A percentile compares a stretch with the other conserved stretches of the same genome.
These are phyloP conservation scores for Ridgeia piscesae DNA, from an alignment of 1,140 invertebrate genomes.

Conservation along the genomic window DNA sequence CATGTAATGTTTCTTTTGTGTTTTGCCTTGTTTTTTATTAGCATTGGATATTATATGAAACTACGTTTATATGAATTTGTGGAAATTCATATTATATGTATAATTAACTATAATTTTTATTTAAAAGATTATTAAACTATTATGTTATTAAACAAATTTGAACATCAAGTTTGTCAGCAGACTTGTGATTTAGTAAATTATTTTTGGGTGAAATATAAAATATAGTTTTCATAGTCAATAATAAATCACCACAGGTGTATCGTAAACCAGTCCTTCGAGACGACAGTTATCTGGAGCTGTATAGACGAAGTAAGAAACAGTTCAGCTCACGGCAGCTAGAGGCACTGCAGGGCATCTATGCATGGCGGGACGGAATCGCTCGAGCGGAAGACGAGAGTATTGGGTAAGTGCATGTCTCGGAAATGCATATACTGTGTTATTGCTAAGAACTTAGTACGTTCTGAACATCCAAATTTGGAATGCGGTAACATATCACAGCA, in stretches of 20 bases:
- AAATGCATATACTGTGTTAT: background rate
- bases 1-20: too few relatives aligned
- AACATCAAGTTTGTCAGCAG: background rate
- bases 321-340: constrained; percentile 84
- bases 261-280: constrained; percentile 75
- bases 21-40: too few relatives aligned
- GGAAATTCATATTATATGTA: too few relatives aligned
- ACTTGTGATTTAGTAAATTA: background rate
- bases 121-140: too few relatives aligned
- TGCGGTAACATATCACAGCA: too few relatives aligned
- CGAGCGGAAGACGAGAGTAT: constrained; percentile 87
- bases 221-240: background rate
- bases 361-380: constrained; percentile 86
- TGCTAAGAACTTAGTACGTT: background rate
- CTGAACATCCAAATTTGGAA: too few relatives aligned
- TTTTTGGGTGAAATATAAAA: background rate
- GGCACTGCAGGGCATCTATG: constrained; percentile 79
- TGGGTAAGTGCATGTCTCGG: constrained; percentile 59
- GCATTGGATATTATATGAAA: too few relatives aligned
- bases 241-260: constrained; percentile 67
- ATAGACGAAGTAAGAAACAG: constrained; percentile 74
- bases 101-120: too few relatives aligned
- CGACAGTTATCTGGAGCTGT: constrained; percentile 75
- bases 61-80: too few relatives aligned
- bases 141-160: too few relatives aligned